Conservation (phyloP, 2,113 vertebrate genomes). For the Dolichallabes microphthalmus region DNA sequence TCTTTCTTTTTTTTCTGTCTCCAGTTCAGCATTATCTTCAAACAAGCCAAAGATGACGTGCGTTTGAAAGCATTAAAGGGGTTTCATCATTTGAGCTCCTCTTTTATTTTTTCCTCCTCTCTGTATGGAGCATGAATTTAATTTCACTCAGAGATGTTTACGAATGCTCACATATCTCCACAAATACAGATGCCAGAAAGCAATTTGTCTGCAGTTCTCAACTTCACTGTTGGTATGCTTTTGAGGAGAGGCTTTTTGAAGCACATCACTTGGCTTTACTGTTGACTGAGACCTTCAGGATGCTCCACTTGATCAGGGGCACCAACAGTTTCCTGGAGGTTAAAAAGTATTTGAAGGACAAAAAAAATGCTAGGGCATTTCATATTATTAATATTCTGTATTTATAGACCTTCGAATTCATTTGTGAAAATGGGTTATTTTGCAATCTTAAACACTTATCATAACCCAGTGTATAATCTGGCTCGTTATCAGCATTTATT, state of each 20-base stretch:
- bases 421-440: background rate
- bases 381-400: background rate
- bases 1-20: conserved; percentile 33
- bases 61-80: conserved; percentile 62
- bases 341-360: background rate
- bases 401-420: background rate
- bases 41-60: conserved; percentile 58
- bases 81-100: conserved; percentile 48
- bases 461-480: background rate
- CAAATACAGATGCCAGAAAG: conserved; percentile 50
- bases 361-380: background rate
- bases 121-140: conserved; percentile 52
- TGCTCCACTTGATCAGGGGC: conserved; percentile 33
- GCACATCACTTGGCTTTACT: conserved; percentile 31
- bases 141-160: conserved; percentile 59
- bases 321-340: background rate
- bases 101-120: background rate
- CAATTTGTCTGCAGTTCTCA: conserved; percentile 42
- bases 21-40: conserved; percentile 63
- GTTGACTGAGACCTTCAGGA: conserved; percentile 34
- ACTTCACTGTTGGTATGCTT: conserved; percentile 32
- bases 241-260: conserved; percentile 44
- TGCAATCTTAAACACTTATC: background rate
- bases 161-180: conserved; percentile 47
- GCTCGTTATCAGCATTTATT: background rate